Evolutionary conservation across 1,140 invertebrate genomes (phyloP).

Genomic region (Zaprionus lachaisei): DNA sequence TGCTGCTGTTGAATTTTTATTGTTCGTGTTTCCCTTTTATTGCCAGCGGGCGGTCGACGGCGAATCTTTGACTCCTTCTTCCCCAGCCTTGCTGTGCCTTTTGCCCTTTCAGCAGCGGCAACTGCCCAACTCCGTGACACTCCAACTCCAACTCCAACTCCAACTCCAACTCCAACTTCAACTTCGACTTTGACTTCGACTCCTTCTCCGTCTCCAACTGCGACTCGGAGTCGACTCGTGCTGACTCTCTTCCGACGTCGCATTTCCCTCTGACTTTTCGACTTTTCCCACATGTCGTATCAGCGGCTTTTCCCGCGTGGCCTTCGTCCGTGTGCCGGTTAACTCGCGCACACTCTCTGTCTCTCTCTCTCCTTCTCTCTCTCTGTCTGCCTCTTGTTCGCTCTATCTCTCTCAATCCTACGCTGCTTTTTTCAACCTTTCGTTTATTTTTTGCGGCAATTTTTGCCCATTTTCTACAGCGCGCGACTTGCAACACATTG

Average conservation of each 20-base stretch:
- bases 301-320: constrained; percentile 74
- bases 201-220: constrained; percentile 2
- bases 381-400: too few relatives aligned
- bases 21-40: constrained; percentile 75
- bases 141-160: not conserved
- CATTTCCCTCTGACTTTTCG: constrained; percentile 57
- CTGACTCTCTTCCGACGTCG: constrained; percentile 11
- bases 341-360: not conserved
- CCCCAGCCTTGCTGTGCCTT: not conserved
- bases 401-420: not conserved
- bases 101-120: constrained; percentile 4
- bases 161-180: not conserved
- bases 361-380: constrained; percentile 4
- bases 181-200: not conserved
- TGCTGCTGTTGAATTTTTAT: constrained; percentile 79
- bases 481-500: constrained; percentile 71
- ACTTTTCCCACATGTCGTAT: constrained; percentile 82
- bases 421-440: constrained; percentile 7
- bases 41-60: constrained; percentile 67
- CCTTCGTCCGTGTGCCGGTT: constrained; percentile 46
- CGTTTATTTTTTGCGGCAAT: constrained; percentile 38
- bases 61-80: constrained; percentile 55
- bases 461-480: constrained; percentile 54
- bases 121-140: constrained; percentile 9
- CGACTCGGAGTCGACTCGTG: not conserved